phyloP scores from a whole-genome alignment of 2,797 vertebrate genomes.

The Hafferia zeledoni region DNA sequence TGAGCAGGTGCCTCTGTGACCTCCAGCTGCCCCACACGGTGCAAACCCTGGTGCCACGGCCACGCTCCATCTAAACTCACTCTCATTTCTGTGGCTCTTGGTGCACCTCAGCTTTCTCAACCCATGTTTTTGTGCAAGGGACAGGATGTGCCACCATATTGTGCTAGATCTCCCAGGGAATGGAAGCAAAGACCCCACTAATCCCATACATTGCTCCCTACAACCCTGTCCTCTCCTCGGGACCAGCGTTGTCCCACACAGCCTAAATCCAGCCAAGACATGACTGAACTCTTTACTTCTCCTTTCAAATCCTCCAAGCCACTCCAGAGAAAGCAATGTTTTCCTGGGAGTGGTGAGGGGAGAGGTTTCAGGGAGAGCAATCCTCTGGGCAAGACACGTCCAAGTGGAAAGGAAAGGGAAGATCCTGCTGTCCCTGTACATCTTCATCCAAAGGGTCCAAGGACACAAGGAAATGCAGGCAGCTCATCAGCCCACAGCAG shows the following conservation, averaged over 20 bases:
- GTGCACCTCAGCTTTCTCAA: not conserved
- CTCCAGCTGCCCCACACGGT: not conserved
- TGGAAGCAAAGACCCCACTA: not conserved
- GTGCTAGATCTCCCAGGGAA: not conserved
- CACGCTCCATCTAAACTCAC: not conserved
- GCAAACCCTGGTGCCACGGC: not conserved
- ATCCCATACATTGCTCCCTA: not conserved
- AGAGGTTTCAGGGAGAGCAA: not conserved
- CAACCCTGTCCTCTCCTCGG: not conserved
- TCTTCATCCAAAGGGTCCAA: not conserved
- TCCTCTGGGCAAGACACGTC: rapidly evolving
- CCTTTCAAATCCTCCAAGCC: not conserved
- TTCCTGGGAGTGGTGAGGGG: not conserved
- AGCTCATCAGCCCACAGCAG: not conserved
- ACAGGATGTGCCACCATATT: not conserved
- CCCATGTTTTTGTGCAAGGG: not conserved
- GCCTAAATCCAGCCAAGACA: not conserved
- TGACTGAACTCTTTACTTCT: not conserved
- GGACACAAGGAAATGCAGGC: not conserved
- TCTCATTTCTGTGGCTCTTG: not conserved
- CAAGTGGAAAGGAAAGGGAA: not conserved
- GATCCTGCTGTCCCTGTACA: not conserved
- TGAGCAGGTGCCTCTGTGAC: not conserved
- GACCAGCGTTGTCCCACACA: not conserved
- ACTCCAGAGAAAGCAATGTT: not conserved